Percentiles rank a stretch among this genome's conserved stretches.
These are phyloP conservation scores for Anagrus nilaparvatae DNA, from an alignment of 1,140 invertebrate species.

Conservation along the genomic window DNA sequence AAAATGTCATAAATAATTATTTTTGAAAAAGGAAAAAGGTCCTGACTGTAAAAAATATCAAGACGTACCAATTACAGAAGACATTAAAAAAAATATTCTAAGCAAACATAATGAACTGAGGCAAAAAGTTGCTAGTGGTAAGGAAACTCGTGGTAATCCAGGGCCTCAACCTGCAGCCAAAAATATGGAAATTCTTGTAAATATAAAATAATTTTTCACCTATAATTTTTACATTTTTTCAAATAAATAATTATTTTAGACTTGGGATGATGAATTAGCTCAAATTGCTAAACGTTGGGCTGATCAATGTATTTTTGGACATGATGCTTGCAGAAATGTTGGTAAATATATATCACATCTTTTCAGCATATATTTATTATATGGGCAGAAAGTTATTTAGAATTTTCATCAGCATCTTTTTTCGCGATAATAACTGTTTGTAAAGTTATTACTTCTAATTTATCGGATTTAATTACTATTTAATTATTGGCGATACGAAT, in stretches of 20 bases:
- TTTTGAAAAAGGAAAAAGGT: slow-evolving; percentile 1
- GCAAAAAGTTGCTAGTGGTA: slow-evolving; percentile 38
- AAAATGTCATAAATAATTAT: background rate
- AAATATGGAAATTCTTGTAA: slow-evolving; percentile 43
- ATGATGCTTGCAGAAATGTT: slow-evolving; percentile 44
- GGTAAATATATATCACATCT: slow-evolving; percentile 28
- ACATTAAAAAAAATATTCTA: slow-evolving; percentile 20
- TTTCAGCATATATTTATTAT: background rate
- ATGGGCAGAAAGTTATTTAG: background rate
- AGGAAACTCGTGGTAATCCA: slow-evolving; percentile 36
- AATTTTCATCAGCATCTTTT: too few relatives aligned
- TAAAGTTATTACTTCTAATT: too few relatives aligned
- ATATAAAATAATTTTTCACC: slow-evolving; percentile 2
- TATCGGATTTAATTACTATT: too few relatives aligned
- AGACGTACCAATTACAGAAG: slow-evolving; percentile 9
- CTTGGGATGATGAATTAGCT: slow-evolving; percentile 50
- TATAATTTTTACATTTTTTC: background rate
- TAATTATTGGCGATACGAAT: background rate
- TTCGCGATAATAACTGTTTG: too few relatives aligned
- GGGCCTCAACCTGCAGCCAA: slow-evolving; percentile 45
- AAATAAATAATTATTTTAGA: slow-evolving; percentile 19
- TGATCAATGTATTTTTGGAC: slow-evolving; percentile 45
- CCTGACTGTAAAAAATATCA: slow-evolving; percentile 1
- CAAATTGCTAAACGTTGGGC: slow-evolving; percentile 48
- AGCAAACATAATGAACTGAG: slow-evolving; percentile 39